Conservation (phyloP, 2,797 vertebrate species). For the Tokudaia muenninki region DNA sequence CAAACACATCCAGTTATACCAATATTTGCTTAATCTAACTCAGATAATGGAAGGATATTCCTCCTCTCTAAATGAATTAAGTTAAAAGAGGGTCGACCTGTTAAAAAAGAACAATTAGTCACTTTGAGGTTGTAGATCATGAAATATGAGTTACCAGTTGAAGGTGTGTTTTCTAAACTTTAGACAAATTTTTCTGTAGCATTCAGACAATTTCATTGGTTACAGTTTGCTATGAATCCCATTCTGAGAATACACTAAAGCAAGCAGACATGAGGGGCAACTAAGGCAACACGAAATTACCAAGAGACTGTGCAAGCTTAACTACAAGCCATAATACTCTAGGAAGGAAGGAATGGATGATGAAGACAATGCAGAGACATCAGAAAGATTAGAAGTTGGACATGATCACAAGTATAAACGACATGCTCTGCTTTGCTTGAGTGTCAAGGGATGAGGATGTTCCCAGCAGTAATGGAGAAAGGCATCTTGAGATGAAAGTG, state of each 20-base stretch:
- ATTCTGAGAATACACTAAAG: neutral
- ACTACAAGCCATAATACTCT: neutral
- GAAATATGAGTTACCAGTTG: neutral
- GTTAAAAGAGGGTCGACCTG: neutral
- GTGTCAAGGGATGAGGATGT: neutral
- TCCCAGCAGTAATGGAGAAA: neutral
- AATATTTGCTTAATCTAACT: neutral
- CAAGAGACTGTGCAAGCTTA: neutral
- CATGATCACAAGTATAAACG: neutral
- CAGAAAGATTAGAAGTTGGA: neutral
- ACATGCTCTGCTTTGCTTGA: conserved; percentile 12
- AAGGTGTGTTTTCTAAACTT: neutral
- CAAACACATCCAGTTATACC: neutral
- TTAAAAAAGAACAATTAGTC: neutral
- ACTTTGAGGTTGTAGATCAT: neutral
- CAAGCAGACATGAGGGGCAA: neutral
- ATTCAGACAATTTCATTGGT: neutral
- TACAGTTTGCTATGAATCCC: neutral
- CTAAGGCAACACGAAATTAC: neutral
- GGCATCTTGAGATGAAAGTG: neutral
- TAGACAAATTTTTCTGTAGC: neutral
- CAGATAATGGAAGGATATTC: neutral
- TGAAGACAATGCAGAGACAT: neutral
- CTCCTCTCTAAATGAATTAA: neutral
- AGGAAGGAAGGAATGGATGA: neutral